A percentile compares a stretch with the other conserved stretches of the same genome.
Conservation (phyloP, 2,113 vertebrate species). For the Phoxinus phoxinus region DNA sequence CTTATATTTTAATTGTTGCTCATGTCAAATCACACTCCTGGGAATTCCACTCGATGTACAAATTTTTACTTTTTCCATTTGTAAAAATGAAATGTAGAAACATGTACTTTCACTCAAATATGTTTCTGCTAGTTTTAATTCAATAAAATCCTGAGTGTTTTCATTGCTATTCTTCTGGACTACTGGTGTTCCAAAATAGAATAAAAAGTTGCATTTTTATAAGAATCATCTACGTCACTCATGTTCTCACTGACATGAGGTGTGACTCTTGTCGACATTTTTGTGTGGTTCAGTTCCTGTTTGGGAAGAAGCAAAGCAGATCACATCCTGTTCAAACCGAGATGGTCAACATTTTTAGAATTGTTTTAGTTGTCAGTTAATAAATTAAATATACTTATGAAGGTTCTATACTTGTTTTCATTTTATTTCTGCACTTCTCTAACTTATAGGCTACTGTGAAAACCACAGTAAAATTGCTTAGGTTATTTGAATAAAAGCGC, state of each 20-base stretch:
- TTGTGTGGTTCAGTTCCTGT: constrained; percentile 44
- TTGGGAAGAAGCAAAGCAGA: constrained; percentile 35
- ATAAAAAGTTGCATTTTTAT: background rate
- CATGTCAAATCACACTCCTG: background rate
- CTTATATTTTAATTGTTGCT: background rate
- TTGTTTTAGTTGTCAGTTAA: background rate
- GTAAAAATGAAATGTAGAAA: background rate
- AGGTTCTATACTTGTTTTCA: background rate
- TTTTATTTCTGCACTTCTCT: background rate
- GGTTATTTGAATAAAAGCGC: background rate
- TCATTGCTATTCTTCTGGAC: background rate
- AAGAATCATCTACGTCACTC: background rate
- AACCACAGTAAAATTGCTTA: background rate
- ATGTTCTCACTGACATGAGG: background rate
- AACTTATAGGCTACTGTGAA: background rate
- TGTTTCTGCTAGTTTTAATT: background rate
- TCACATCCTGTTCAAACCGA: background rate
- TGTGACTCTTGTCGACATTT: background rate
- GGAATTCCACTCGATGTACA: background rate
- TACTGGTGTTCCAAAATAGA: background rate
- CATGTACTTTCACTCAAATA: background rate
- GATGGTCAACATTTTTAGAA: too few species aligned
- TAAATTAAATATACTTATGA: background rate
- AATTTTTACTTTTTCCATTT: background rate
- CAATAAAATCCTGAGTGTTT: background rate